These are phyloP conservation scores for Esperia sulphurella DNA, from an alignment of 2,888 invertebrate genomes.

Conservation along the genomic window DNA sequence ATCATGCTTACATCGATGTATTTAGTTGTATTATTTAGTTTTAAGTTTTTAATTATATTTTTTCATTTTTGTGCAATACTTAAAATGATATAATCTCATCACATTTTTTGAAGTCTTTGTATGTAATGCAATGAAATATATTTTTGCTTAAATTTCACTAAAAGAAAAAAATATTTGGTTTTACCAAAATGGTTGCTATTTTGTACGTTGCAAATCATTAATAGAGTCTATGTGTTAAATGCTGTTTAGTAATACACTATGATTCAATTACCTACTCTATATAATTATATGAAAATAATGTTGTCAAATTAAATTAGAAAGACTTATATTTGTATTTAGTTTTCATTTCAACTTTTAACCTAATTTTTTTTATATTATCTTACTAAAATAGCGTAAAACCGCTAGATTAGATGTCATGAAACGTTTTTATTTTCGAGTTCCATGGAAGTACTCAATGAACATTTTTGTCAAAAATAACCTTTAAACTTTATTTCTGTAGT, in stretches of 20 bases:
- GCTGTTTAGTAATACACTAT: not conserved
- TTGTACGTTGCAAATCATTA: not conserved
- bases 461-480: no score
- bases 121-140: not conserved
- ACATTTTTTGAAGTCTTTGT: slow-evolving; percentile 14
- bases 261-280: not conserved
- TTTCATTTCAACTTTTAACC: no score
- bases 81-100: slow-evolving; percentile 16
- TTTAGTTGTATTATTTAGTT: slow-evolving; percentile 24
- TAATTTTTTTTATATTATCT: no score
- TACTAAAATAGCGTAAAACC: no score
- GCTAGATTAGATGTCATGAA: no score
- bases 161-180: not conserved
- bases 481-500: no score
- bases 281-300: not conserved
- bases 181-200: not conserved
- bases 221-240: not conserved
- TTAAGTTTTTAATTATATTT: slow-evolving; percentile 25
- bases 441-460: no score
- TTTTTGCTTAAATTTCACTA: not conserved
- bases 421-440: no score
- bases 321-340: no score
- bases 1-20: slow-evolving; percentile 62
- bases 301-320: not conserved
- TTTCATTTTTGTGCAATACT: slow-evolving; percentile 28